A percentile compares a stretch with the other conserved stretches of the same genome.
Conservation (phyloP, 2,113 vertebrate species). For the Poecile atricapillus region DNA sequence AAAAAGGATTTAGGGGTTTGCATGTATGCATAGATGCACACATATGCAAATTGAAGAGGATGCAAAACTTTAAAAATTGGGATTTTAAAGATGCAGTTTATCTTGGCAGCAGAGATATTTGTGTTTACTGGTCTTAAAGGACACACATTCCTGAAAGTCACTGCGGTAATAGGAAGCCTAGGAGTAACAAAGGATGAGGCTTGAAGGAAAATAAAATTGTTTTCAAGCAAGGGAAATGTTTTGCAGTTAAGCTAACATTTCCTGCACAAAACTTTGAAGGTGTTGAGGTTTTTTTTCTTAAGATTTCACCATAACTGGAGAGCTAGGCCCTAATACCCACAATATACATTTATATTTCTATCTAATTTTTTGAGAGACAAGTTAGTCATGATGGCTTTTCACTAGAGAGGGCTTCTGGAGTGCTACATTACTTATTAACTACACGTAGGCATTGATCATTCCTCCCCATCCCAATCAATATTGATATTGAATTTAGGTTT, state of each 20-base stretch:
- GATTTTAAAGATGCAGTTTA: background rate
- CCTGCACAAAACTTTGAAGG: background rate
- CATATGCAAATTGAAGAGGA: background rate
- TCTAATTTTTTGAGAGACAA: background rate
- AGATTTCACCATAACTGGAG: background rate
- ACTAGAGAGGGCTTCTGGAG: background rate
- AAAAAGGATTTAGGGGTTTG: background rate
- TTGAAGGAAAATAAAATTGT: background rate
- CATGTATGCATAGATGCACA: background rate
- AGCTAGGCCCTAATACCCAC: background rate
- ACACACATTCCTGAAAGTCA: background rate
- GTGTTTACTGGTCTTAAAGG: background rate
- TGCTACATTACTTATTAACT: background rate
- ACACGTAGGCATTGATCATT: background rate
- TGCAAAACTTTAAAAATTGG: background rate
- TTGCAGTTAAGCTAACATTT: background rate
- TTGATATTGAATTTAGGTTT: background rate
- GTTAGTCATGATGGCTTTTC: background rate
- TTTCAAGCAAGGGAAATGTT: background rate
- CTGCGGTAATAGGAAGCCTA: background rate
- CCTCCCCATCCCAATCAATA: background rate
- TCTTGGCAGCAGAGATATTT: background rate
- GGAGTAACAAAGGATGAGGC: background rate
- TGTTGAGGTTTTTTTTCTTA: background rate
- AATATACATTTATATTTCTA: background rate